Evolutionary conservation across 2,797 vertebrate species (phyloP), one percentile per base, ranked within the genome.

Genomic region (Alca torda): DNA sequence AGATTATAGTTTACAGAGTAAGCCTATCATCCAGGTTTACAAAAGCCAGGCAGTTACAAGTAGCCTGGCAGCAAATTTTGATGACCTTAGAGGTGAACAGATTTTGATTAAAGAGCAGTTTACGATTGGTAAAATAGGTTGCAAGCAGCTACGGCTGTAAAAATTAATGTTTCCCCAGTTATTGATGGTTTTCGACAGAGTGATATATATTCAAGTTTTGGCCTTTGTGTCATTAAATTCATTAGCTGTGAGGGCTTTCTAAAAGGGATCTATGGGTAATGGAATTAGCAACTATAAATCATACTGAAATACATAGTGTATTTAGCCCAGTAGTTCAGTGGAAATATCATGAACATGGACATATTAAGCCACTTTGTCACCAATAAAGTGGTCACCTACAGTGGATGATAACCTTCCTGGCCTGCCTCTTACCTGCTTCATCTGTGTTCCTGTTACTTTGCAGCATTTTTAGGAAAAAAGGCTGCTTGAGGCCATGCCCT

Each of bases 41-140:
- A 90, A 91, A 91, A 93, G 79, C 57, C 87, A 86, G 87, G 68
- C 74, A 76, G 65, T 78, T 84, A 65, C 76, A 84, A 85, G 82
- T 43, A 94, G 84, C 46, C 61, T 86, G 76, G 92, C 89, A 95
- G 94, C 82, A 93, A 93, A 92, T 94, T 94, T 26, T 85, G 61
- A 81, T 92, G 94, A 95, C 92, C 87, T 93, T 67, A 76, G 59
- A 90, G 94, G 95, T 88, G 84, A 97, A 56, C 39, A 93, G 79
- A 88, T 92, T 96, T 92, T 97, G 90, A 96, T 95, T 92, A 91
- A 95, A 95, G 75, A 93, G 69, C 94, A 88, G 68, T 92, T 96
- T 96, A 93, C 78, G 81, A 86, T 35, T 93, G 89, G 90, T 86
- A 92, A 95, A 96, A 94, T 35, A 89, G 73, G 92, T 65, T 93